These are phyloP conservation scores for Bagarius yarrelli DNA, from an alignment of 2,113 vertebrate genomes.

Conservation along the genomic window DNA sequence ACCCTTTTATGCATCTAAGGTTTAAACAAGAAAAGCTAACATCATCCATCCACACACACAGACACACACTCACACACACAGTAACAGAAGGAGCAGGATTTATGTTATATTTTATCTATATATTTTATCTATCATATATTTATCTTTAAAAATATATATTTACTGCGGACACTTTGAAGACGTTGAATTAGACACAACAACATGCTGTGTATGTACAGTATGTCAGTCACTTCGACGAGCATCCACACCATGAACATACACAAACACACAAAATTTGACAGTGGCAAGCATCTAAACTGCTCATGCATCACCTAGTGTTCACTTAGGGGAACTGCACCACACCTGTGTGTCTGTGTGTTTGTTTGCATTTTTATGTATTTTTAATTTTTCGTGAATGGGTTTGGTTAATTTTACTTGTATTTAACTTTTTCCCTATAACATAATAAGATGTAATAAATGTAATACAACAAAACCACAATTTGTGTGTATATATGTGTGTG, in stretches of 20 bases:
- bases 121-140: background rate
- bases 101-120: background rate
- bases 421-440: background rate
- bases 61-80: background rate
- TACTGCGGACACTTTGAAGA: slow-evolving; percentile 5
- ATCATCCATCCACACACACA: background rate
- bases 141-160: slow-evolving; percentile 26
- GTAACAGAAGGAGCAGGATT: background rate
- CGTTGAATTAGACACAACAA: slow-evolving; percentile 5
- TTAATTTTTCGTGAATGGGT: background rate
- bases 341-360: background rate
- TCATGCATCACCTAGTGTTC: slow-evolving; percentile 2
- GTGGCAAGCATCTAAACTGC: background rate
- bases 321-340: background rate
- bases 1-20: too few species aligned
- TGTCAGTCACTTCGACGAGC: background rate
- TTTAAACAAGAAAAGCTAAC: too few species aligned
- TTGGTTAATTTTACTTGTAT: background rate
- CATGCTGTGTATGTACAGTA: background rate
- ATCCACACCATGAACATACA: background rate
- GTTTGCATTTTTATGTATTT: background rate
- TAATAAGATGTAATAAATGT: background rate
- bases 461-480: background rate
- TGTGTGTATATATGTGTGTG: background rate
- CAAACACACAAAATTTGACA: background rate